Percentiles rank a stretch among this genome's conserved stretches.
Evolutionary conservation across 1,140 invertebrate genomes (phyloP).

Genomic region (Augochlora pura): DNA sequence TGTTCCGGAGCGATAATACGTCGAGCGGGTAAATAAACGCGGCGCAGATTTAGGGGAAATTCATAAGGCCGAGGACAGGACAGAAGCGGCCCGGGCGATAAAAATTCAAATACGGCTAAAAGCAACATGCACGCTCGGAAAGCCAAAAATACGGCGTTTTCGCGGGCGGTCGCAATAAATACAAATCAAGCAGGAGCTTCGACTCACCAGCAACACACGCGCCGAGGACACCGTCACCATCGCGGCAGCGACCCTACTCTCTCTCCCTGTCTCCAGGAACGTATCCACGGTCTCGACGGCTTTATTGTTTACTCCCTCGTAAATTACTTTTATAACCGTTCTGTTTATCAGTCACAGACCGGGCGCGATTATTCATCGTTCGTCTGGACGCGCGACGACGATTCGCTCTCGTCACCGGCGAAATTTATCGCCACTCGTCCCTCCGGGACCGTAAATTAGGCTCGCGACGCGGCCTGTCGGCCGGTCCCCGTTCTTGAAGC

Average conservation of each 20-base stretch:
- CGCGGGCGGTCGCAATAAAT: not conserved
- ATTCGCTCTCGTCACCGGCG: not conserved
- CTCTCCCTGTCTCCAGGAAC: not conserved
- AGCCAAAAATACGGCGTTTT: not conserved
- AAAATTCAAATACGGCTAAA: not conserved
- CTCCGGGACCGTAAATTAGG: not conserved
- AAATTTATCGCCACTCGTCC: slow-evolving; percentile 19
- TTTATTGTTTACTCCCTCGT: not conserved
- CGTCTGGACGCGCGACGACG: not conserved
- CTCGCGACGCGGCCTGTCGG: not conserved
- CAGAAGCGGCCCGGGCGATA: not conserved
- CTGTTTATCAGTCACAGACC: slow-evolving; percentile 8
- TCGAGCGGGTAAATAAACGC: not conserved
- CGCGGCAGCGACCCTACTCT: not conserved
- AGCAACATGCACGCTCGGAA: no score
- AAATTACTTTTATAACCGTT: slow-evolving; percentile 1
- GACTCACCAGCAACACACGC: not conserved
- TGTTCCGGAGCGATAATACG: no score
- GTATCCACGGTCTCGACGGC: not conserved
- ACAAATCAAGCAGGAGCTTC: not conserved
- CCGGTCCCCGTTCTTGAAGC: not conserved
- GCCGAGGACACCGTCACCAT: no score
- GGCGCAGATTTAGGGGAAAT: not conserved
- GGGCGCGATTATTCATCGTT: slow-evolving; percentile 15
- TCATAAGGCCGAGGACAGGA: not conserved